A percentile compares a stretch with the other conserved stretches of the same genome.
Conservation (phyloP, 2,113 vertebrate genomes). For the Gasterosteus aculeatus region DNA sequence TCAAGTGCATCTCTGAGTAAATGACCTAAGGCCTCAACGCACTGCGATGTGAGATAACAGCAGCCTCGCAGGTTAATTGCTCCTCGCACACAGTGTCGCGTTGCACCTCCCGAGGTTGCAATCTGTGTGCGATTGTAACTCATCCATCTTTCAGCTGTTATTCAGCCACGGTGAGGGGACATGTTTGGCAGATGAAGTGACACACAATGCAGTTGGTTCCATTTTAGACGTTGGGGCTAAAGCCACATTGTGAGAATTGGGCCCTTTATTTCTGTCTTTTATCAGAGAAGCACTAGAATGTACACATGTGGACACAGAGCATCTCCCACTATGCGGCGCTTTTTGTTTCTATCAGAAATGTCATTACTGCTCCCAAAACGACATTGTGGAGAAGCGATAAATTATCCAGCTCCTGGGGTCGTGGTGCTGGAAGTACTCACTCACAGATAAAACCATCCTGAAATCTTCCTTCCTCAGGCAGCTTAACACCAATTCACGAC, state of each 20-base stretch:
- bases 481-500: slow-evolving; percentile 1
- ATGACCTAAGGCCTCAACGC: background rate
- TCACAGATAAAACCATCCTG: background rate
- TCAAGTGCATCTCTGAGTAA: background rate
- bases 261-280: background rate
- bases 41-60: background rate
- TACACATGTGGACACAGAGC: background rate
- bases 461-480: background rate
- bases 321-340: background rate
- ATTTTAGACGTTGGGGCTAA: background rate
- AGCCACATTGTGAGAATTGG: background rate
- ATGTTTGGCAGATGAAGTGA: background rate
- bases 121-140: background rate
- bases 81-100: background rate
- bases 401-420: background rate
- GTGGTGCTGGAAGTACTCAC: background rate
- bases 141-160: background rate
- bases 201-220: background rate
- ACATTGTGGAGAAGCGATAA: background rate
- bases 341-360: too few relatives aligned
- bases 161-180: background rate
- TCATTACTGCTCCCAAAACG: background rate
- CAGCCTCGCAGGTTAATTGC: background rate
- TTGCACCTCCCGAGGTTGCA: background rate
- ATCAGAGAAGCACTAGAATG: background rate